Evolutionary conservation across 2,797 vertebrate genomes (phyloP), one percentile per base, ranked within the genome.

Genomic region (Siniperca undulata): DNA sequence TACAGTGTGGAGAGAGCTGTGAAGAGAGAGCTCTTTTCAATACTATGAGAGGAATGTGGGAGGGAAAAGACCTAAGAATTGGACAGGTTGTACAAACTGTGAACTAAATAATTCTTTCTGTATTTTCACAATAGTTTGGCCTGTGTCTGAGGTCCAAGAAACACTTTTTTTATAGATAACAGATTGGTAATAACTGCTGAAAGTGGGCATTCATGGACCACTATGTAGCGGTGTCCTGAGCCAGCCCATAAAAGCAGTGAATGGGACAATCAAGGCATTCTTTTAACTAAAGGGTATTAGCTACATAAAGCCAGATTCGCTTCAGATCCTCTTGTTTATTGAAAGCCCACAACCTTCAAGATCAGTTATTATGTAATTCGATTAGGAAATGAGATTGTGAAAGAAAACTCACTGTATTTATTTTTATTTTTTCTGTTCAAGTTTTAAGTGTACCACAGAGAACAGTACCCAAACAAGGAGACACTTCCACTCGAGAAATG

Each of bases 131-230:
- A 61, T 65, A 74, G 67, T 74, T 58, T 70, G 52, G 67, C 61
- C 76, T 44, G 24, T 68, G 36, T 61, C 59, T 61, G 62, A 59
- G 70, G 55, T 84, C 82, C 50, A 71, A 73, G 48, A 83, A 22
- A 61, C 80, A 77, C 7, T 53, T 52, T 42, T 64, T 82, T 70
- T 85, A 86, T 59, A 83, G 81, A 74, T 90, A 78, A 83, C 74
- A 90, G 81, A 86, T 78, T 86, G 72, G 77, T 70, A 67, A 70
- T 78, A 83, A 89, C 67, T 62, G 62, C 55, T 88, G 55, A 53
- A 71, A 85, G 70, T 59, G 44, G 68, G 62, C 67, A 70, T 88
- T 90, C 86, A 89, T 81, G 58, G 80, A 71, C 60, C 62, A 52
- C 60, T 87, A 70, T 74, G 38, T 24, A 7, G 19, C 17, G n/a